These are phyloP conservation scores for Catagonus wagneri DNA, from an alignment of 2,113 vertebrate species.

Conservation along the genomic window DNA sequence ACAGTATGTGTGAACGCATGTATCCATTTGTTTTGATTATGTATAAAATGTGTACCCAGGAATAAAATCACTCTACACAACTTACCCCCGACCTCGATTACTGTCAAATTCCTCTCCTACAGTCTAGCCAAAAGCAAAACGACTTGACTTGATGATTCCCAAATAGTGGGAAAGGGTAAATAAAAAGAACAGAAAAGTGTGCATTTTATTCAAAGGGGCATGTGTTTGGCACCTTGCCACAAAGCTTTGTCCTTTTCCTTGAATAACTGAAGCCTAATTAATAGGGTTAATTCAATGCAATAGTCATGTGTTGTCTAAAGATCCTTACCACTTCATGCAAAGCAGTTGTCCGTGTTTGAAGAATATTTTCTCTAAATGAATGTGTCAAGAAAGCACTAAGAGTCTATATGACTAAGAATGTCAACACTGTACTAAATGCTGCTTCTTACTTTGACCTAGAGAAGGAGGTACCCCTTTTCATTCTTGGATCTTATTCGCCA, in stretches of 20 bases:
- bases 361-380: constrained; percentile 69
- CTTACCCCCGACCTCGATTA: neutral
- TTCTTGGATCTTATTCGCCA: neutral
- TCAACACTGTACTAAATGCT: neutral
- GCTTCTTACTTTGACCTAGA: neutral
- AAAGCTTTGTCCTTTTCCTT: constrained; percentile 64
- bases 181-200: constrained; percentile 30
- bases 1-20: neutral
- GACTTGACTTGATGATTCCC: constrained; percentile 14
- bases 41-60: neutral
- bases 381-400: constrained; percentile 33
- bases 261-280: constrained; percentile 66
- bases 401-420: constrained; percentile 12
- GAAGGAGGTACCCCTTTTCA: neutral
- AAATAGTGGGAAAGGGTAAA: neutral
- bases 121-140: neutral
- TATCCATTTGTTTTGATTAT: neutral
- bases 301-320: constrained; percentile 34
- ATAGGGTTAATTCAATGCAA: constrained; percentile 69
- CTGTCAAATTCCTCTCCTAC: neutral
- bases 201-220: constrained; percentile 66
- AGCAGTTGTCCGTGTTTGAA: constrained; percentile 61
- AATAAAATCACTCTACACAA: constrained; percentile 3
- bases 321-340: constrained; percentile 53
- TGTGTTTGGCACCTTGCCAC: constrained; percentile 75